phyloP scores from a whole-genome alignment of 30 jellyfish, hydroid and myxozoan species.

The Aurelia sp. region DNA sequence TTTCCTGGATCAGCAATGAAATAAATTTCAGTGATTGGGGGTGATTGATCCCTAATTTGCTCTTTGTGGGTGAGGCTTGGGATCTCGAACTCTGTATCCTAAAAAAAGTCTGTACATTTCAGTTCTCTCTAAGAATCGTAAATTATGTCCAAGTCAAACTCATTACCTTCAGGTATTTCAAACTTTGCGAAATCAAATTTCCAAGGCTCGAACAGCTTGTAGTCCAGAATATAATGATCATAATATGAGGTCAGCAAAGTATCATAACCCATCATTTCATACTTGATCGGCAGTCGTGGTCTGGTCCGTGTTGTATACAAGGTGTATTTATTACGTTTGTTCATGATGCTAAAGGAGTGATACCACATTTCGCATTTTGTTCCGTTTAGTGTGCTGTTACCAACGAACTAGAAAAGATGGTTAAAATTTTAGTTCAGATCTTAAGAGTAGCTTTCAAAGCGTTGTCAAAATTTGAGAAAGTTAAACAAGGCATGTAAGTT shows the following conservation, averaged over 20 bases:
- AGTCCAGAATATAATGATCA: conserved; percentile 86
- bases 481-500: too few species aligned
- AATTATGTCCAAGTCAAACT: too few species aligned
- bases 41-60: too few species aligned
- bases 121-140: too few species aligned
- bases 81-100: too few species aligned
- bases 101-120: too few species aligned
- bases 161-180: conserved; percentile 87
- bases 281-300: conserved; percentile 86
- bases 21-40: too few species aligned
- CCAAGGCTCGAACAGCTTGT: conserved; percentile 79
- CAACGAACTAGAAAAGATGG: conserved; percentile 72
- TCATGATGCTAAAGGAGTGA: conserved; percentile 82
- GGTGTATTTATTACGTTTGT: conserved; percentile 83
- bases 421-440: background rate
- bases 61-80: too few species aligned
- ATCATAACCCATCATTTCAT: conserved; percentile 98
- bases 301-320: conserved; percentile 81
- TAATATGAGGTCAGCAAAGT: conserved; percentile 90
- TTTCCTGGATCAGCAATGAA: too few species aligned
- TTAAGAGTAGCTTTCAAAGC: too few species aligned
- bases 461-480: too few species aligned
- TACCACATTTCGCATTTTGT: conserved; percentile 84
- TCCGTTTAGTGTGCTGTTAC: conserved; percentile 80
- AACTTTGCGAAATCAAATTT: conserved; percentile 66